These are phyloP conservation scores for Dendrolimus pini DNA, from an alignment of 2,888 invertebrate species.

Conservation along the genomic window DNA sequence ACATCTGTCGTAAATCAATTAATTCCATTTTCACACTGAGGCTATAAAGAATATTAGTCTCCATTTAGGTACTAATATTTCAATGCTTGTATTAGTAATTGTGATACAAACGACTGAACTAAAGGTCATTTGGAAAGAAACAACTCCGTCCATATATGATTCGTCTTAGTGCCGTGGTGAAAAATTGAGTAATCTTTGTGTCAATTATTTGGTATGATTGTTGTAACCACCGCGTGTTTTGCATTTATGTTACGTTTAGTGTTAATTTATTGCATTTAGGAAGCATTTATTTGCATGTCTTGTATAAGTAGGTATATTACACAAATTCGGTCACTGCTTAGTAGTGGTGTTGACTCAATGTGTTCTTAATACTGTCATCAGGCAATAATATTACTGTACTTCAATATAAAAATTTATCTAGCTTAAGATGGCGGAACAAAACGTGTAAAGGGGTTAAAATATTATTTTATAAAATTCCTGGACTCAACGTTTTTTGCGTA, in stretches of 20 bases:
- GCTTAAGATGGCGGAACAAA: too few relatives aligned
- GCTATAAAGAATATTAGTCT: slow-evolving; percentile 9
- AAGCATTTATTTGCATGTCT: slow-evolving; percentile 45
- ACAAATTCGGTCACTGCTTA: too few relatives aligned
- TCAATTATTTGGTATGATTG: slow-evolving; percentile 33
- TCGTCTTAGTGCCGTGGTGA: slow-evolving; percentile 31
- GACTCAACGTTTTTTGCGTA: too few relatives aligned
- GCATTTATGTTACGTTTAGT: slow-evolving; percentile 47
- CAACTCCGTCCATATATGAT: slow-evolving; percentile 33
- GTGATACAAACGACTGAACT: slow-evolving; percentile 66
- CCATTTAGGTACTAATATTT: slow-evolving; percentile 12
- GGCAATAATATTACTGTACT: too few relatives aligned
- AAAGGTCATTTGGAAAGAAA: slow-evolving; percentile 9
- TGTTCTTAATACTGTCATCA: too few relatives aligned
- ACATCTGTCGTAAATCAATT: slow-evolving; percentile 76
- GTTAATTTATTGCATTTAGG: slow-evolving; percentile 64
- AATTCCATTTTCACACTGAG: slow-evolving; percentile 12
- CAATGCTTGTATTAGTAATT: slow-evolving; percentile 37
- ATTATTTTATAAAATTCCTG: too few relatives aligned
- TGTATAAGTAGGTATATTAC: slow-evolving; percentile 17
- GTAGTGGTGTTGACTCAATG: too few relatives aligned
- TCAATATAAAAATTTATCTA: too few relatives aligned
- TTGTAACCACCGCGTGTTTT: slow-evolving; percentile 68
- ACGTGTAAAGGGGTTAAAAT: too few relatives aligned
- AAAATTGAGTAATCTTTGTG: slow-evolving; percentile 29